Conservation (phyloP, 2,113 vertebrate genomes). For the Festucalex cinctus region DNA sequence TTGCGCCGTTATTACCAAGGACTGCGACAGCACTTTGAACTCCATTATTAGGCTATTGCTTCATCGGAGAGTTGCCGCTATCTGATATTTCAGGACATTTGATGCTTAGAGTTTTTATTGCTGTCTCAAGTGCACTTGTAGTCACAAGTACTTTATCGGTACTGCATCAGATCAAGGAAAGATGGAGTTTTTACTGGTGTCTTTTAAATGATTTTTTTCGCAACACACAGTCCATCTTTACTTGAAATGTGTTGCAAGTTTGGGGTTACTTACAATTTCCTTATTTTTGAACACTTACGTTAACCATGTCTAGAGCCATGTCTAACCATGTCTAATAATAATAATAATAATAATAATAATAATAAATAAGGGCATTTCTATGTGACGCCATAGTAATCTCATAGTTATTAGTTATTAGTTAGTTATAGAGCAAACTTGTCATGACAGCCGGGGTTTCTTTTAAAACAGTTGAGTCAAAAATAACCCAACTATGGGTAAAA, state of each 20-base stretch:
- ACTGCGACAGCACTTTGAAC: slow-evolving; percentile 17
- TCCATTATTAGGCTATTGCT: slow-evolving; percentile 36
- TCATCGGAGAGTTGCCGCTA: slow-evolving; percentile 14
- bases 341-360: too few relatives aligned
- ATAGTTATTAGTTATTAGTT: too few relatives aligned
- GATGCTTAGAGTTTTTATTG: slow-evolving; percentile 6
- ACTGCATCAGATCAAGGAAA: not conserved
- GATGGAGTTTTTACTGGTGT: not conserved
- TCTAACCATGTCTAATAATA: too few relatives aligned
- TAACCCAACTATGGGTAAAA: too few relatives aligned
- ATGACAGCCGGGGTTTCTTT: too few relatives aligned
- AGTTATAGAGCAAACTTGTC: too few relatives aligned
- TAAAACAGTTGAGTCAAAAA: too few relatives aligned
- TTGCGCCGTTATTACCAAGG: slow-evolving; percentile 36
- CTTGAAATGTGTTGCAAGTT: not conserved
- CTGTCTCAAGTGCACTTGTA: not conserved
- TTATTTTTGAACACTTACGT: too few relatives aligned
- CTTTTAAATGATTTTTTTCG: not conserved
- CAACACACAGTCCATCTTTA: not conserved
- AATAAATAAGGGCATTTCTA: too few relatives aligned
- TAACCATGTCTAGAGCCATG: too few relatives aligned
- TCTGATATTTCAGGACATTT: slow-evolving; percentile 5
- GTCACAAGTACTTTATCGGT: not conserved
- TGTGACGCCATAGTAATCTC: too few relatives aligned
- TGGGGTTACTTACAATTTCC: not conserved